Conservation (phyloP, 2,888 invertebrate species). For the Mallateleia sp. region DNA sequence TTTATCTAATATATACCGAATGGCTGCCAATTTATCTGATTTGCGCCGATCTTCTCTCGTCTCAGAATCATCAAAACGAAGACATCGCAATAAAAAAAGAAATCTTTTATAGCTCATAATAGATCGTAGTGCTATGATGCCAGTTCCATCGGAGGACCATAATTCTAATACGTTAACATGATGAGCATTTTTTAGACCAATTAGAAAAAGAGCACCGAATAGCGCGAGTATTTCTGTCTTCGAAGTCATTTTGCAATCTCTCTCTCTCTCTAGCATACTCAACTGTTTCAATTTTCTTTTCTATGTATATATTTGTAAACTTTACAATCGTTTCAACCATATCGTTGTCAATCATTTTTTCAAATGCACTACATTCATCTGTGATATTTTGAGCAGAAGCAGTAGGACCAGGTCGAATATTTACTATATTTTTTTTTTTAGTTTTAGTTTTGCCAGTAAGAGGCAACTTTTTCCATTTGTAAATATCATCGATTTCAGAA, state of each 20-base stretch:
- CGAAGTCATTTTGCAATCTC: slow-evolving; percentile 1
- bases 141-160: slow-evolving; percentile 2
- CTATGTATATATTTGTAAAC: neutral
- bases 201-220: neutral
- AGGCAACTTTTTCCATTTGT: neutral
- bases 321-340: slow-evolving; percentile 2
- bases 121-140: slow-evolving; percentile 1
- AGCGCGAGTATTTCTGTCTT: slow-evolving; percentile 5
- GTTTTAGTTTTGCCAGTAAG: neutral
- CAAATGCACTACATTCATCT: slow-evolving; percentile 1
- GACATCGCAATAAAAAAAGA: slow-evolving; percentile 8
- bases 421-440: neutral
- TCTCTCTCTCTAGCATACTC: slow-evolving; percentile 15
- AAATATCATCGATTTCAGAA: neutral
- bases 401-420: slow-evolving; percentile 2
- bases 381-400: neutral
- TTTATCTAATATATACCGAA: slow-evolving; percentile 41
- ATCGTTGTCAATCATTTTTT: slow-evolving; percentile 16
- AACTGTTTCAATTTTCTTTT: neutral
- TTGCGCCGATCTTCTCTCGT: slow-evolving; percentile 42
- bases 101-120: slow-evolving; percentile 49
- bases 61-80: slow-evolving; percentile 41
- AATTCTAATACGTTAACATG: neutral
- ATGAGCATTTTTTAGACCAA: neutral
- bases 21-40: slow-evolving; percentile 64